Conservation (phyloP, 2,888 invertebrate genomes). For the Venusia cambrica region DNA sequence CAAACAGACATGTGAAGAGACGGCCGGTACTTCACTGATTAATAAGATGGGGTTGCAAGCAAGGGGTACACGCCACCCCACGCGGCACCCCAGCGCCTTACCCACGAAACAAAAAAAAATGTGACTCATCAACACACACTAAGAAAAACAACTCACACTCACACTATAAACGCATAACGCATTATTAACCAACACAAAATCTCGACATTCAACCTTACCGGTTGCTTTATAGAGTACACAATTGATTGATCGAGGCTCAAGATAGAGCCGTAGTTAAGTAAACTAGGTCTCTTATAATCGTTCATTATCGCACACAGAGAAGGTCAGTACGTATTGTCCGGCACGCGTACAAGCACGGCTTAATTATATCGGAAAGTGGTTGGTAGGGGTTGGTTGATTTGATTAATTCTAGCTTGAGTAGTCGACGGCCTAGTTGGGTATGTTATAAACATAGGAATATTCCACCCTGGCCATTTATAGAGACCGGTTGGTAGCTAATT, state of each 20-base stretch:
- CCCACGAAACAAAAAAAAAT: constrained; percentile 82
- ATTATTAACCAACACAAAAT: constrained; percentile 48
- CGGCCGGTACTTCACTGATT: constrained; percentile 79
- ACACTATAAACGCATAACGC: constrained; percentile 35
- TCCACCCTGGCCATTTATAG: constrained; percentile 54
- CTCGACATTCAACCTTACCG: constrained; percentile 62
- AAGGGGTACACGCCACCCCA: constrained; percentile 73
- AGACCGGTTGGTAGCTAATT: constrained; percentile 51
- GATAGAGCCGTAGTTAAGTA: constrained; percentile 58
- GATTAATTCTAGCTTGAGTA: constrained; percentile 78
- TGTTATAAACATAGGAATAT: constrained; percentile 72
- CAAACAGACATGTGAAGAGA: constrained; percentile 77
- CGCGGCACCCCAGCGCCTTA: constrained; percentile 74
- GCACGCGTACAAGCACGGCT: constrained; percentile 73
- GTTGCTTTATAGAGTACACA: constrained; percentile 52
- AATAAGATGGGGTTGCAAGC: constrained; percentile 80
- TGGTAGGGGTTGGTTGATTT: constrained; percentile 79
- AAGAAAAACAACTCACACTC: constrained; percentile 59
- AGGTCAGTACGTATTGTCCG: constrained; percentile 65
- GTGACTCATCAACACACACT: constrained; percentile 81
- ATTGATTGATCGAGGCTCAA: constrained; percentile 29
- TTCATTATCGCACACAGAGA: constrained; percentile 77
- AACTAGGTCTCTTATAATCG: constrained; percentile 76
- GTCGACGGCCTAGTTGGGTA: constrained; percentile 68
- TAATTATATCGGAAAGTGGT: constrained; percentile 81